Conservation (phyloP, 2,888 invertebrate species). For the Mellilla xanthometata region DNA sequence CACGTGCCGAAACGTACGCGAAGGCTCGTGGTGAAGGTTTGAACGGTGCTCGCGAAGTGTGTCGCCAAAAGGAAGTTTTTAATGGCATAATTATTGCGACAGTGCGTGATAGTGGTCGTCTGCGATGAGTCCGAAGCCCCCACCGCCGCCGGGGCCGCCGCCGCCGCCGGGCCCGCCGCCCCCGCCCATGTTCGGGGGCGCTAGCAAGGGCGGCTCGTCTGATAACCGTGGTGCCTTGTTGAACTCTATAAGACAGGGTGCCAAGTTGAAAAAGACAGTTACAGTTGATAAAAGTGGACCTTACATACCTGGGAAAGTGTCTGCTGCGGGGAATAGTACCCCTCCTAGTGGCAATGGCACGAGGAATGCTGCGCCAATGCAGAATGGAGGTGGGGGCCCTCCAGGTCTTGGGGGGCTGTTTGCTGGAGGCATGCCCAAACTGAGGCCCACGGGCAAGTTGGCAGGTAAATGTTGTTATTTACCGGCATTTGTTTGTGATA, state of each 20-base stretch:
- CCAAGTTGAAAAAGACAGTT: constrained; percentile 90
- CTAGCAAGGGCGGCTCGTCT: constrained; percentile 71
- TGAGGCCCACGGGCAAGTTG: constrained; percentile 86
- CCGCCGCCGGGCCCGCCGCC: constrained; percentile 84
- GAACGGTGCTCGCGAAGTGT: constrained; percentile 29
- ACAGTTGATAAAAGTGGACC: constrained; percentile 97
- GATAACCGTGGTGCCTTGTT: constrained; percentile 88
- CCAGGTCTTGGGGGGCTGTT: constrained; percentile 87
- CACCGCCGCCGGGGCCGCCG: constrained; percentile 86
- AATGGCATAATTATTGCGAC: constrained; percentile 52
- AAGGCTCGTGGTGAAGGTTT: constrained; percentile 42
- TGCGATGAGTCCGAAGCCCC: constrained; percentile 74
- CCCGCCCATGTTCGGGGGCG: constrained; percentile 71
- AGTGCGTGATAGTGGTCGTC: constrained; percentile 40
- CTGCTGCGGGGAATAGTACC: constrained; percentile 50
- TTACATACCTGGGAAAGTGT: constrained; percentile 84
- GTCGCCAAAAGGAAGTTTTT: constrained; percentile 31
- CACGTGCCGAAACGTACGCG: constrained; percentile 51
- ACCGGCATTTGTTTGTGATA: too few relatives aligned
- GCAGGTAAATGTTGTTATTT: constrained; percentile 48
- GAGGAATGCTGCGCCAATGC: constrained; percentile 56
- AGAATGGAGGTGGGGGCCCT: constrained; percentile 64
- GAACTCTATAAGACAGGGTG: constrained; percentile 92
- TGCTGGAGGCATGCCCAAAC: constrained; percentile 91
- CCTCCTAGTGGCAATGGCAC: constrained; percentile 57